phyloP scores from a whole-genome alignment of 1,140 invertebrate species.

The Whitmania pigra region DNA sequence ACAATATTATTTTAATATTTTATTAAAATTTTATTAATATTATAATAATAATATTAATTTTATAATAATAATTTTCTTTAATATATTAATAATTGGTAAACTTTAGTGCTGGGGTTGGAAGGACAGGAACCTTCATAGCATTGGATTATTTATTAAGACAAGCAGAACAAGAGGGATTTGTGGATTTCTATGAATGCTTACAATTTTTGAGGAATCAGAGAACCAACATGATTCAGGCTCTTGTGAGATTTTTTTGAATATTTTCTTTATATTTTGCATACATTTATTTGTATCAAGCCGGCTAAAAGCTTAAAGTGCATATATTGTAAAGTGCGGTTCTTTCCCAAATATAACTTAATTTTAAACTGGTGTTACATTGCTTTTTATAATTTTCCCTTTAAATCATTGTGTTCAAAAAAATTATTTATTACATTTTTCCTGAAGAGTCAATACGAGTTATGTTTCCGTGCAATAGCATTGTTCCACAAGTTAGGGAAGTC shows the following conservation, averaged over 20 bases:
- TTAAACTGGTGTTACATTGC: too few relatives aligned
- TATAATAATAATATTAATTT: background rate
- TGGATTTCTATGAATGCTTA: background rate
- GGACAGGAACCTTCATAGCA: slow-evolving; percentile 14
- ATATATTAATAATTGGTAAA: background rate
- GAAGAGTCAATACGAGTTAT: background rate
- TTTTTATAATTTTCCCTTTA: too few relatives aligned
- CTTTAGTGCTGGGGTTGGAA: slow-evolving; percentile 11
- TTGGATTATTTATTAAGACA: slow-evolving; percentile 11
- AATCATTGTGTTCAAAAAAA: background rate
- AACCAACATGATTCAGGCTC: slow-evolving; percentile 7
- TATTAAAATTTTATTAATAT: background rate
- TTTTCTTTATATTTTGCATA: background rate
- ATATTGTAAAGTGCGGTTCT: too few relatives aligned
- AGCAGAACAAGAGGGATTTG: background rate
- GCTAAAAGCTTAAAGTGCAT: too few relatives aligned
- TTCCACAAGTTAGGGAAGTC: background rate
- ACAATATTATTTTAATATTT: background rate
- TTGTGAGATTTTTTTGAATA: background rate
- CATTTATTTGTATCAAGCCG: too few relatives aligned
- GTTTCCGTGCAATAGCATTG: background rate
- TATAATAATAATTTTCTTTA: too few relatives aligned
- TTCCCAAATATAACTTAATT: too few relatives aligned
- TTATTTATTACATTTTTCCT: background rate
- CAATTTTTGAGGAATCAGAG: background rate